Evolutionary conservation across 2,113 vertebrate species (phyloP), one percentile per base, ranked within the genome.

Genomic region (Osmerus eperlanus): DNA sequence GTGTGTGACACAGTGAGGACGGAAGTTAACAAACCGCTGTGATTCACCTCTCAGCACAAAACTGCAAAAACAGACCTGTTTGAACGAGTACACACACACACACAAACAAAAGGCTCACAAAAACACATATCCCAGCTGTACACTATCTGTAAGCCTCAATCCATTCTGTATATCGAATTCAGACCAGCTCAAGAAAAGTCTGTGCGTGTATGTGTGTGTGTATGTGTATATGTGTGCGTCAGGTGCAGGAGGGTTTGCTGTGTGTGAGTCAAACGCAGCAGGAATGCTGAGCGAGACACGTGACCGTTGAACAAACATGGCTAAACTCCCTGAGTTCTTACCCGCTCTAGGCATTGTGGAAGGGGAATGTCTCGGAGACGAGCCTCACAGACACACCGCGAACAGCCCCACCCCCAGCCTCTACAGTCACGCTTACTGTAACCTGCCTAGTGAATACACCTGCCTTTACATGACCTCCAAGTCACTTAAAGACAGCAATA

Each of bases 21-120:
- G 82, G 85, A 90, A 86, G 84, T 83, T 75, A 66, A 78, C 82
- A 74, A 81, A 87, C 81, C 80, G 68, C 86, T 86, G 6, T 19
- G 65, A 9, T 56, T 82, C 78, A 83, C 85, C 84, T 87, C 28
- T 62, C 23, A 29, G 60, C 21, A 29, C 9, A 61, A 61, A 54
- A 29, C 60, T 28, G 15, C 21, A 62, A 47, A 47, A 18, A 56
- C 54, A 56, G 54, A 56, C 54, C 15, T 9, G 41, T 11, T 47
- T 12, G 8, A 47, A 47, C 9, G 9, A 47, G 41, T 47, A 12
- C 41, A 47, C 41, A 9, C 41, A 47, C 41, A 9, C 41, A 12
- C 6, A 5, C 7, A 47, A 47, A 47, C 41, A 11, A 12, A 47
- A 47, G 1, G 0, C 41, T 12, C 41, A 47, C 41, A 47, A 7